phyloP scores from a whole-genome alignment of 2,797 vertebrate genomes.

The Sebastes cheni region DNA sequence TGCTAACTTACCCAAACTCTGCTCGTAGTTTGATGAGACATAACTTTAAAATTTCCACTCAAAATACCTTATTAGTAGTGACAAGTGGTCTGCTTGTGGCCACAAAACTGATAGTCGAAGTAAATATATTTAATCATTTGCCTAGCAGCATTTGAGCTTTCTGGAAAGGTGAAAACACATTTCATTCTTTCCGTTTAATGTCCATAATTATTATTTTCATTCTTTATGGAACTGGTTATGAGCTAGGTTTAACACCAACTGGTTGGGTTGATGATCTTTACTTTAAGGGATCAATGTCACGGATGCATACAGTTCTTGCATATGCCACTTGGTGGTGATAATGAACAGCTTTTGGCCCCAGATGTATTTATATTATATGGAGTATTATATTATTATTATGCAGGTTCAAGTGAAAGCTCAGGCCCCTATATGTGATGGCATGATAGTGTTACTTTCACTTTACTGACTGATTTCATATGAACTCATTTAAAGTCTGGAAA shows the following conservation, averaged over 20 bases:
- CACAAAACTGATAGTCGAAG: no score
- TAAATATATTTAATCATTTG: no score
- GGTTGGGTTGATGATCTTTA: neutral
- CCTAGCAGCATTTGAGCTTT: no score
- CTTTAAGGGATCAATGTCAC: neutral
- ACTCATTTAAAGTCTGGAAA: neutral
- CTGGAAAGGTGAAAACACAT: no score
- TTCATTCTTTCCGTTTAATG: no score
- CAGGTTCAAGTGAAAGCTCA: neutral
- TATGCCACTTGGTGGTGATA: slow-evolving; percentile 70
- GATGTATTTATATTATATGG: neutral
- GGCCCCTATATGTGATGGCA: neutral
- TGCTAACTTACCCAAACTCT: neutral
- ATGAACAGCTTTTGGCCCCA: slow-evolving; percentile 5
- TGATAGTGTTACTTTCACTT: neutral
- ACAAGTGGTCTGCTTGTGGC: no score
- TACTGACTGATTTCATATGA: neutral
- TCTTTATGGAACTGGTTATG: no score
- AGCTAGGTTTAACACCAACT: no score
- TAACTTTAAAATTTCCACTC: neutral
- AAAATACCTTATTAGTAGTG: neutral
- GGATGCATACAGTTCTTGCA: slow-evolving; percentile 29
- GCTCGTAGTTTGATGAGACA: neutral
- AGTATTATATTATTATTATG: neutral
- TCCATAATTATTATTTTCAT: no score